Conservation (phyloP, 92 coral and sea anemone genomes). For the Meandrina meandrites region DNA sequence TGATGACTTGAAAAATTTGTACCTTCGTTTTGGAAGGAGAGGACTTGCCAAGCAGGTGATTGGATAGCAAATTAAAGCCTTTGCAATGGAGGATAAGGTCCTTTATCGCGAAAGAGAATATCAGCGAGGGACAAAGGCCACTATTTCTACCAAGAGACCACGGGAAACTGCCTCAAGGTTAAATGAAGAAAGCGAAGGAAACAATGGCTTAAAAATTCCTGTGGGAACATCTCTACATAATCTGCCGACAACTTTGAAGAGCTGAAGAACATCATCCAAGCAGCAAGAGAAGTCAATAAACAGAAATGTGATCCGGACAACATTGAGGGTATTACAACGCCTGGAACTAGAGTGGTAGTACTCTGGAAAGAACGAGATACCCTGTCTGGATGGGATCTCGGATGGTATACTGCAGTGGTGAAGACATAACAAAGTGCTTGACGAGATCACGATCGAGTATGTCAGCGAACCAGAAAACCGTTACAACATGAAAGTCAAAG, state of each 20-base stretch:
- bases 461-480: conserved; percentile 16
- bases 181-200: background rate
- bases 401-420: conserved; percentile 41
- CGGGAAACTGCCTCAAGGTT: background rate
- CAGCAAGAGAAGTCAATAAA: background rate
- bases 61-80: conserved; percentile 9
- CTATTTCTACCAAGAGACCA: background rate
- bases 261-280: background rate
- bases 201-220: background rate
- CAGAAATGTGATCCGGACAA: conserved; percentile 14
- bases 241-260: background rate
- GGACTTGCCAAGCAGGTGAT: too few relatives aligned
- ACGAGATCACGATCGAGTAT: conserved; percentile 35
- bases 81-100: background rate
- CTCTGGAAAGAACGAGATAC: conserved; percentile 30
- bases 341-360: conserved; percentile 19
- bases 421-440: background rate
- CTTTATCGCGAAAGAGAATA: background rate
- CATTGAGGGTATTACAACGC: conserved; percentile 20
- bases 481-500: conserved; percentile 3
- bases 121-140: conserved; percentile 1
- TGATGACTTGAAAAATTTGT: conserved; percentile 31
- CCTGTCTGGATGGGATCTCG: conserved; percentile 28
- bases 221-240: background rate
- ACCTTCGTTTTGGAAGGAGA: conserved; percentile 23